Base-by-base conservation (phyloP, 2,888 invertebrate genomes). In the Lycophotia porphyrea region DNA sequence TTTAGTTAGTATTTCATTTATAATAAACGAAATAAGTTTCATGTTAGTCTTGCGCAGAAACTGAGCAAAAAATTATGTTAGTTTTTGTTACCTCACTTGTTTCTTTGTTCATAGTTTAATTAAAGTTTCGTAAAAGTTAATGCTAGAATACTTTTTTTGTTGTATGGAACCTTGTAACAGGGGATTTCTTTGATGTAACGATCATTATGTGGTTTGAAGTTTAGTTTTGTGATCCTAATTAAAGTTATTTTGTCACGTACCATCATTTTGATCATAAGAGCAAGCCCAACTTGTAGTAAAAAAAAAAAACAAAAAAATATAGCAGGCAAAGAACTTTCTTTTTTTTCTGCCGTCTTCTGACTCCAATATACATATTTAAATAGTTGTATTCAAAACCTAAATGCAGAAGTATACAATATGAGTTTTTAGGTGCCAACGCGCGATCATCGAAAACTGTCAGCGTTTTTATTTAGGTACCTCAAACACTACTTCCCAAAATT, bases 1-100 rank as follows among this genome's bases (percentile, higher is more conserved):
- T 88, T 88, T 80, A 61, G 69, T 80, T 74, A 80, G 69, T 75
- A 84, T 84, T 88, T 82, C 71, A 88, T 88, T 87, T 85, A 87
- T 85, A 82, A 86, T 82, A 81, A 81, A 82, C 76, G 78, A 77
- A 86, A 82, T 75, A 80, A 85, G 75, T 81, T 84, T 63, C 55
- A 66, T 75, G 76, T 74, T 79, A 79, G 79, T 80, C 64, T 69
- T 55, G 72, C 13, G 5, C 11, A 39, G 49, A 42, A 76, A 52
- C 21, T 67, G 13, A 60, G 74, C 27, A 77, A 86, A 84, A 86
- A 86, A 78, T 39, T 5, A 24, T 24, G 31, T 69, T 60, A 58
- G 49, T 77, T 86, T 76, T 68, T 76, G 44, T 74, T 52, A n/a
- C n/a, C 7, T 52, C 8, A 67, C 24, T 36, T 55, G 18, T 60